Base-by-base conservation (phyloP, 2,113 vertebrate species). In the Rhinogobius similis region DNA sequence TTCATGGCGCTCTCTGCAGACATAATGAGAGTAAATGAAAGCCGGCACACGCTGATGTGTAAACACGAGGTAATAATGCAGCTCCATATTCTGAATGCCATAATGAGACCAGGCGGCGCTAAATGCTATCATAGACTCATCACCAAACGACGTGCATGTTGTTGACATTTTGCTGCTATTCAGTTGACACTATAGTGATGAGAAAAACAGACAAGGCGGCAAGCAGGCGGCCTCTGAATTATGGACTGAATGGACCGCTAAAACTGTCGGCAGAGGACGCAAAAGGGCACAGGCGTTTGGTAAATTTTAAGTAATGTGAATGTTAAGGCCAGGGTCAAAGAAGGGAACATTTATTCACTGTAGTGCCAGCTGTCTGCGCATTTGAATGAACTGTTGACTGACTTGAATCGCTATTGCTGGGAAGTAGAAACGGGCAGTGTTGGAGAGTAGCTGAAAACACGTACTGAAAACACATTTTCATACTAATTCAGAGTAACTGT, bases 161-260 rank as follows among this genome's bases (percentile, higher is more conserved):
- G 10, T 72, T 87, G 77, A 83, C 83, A 88, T 87, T 86, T 82
- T 67, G 43, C 26, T 12, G 63, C 68, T 68, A 65, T 65, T 83
- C 66, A 24, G 5, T 18, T 70, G 26, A 73, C 58, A 62, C 72
- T 20, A 61, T 81, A 71, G 41, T 65, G 72, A 84, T 75, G 18
- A 10, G 43, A 82, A 77, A 26, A 68, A 29, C 39, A 61, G 67
- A 71, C 24, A 32, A 78, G 65, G 67, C 53, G 75, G 68, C 59
- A 23, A 41, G 73, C 18, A 66, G 64, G 75, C 50, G 36, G 24
- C 63, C 67, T 62, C 43, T 63, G 68, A n/a, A n/a, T n/a, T n/a
- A n/a, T n/a, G n/a, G n/a, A n/a, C n/a, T n/a, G n/a, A 79, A 23
- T 46, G 61, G 43, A 70, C 58, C 48, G 67, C 50, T 43, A 56